phyloP scores from a whole-genome alignment of 2,113 vertebrate genomes.

The Nibea coibor region DNA sequence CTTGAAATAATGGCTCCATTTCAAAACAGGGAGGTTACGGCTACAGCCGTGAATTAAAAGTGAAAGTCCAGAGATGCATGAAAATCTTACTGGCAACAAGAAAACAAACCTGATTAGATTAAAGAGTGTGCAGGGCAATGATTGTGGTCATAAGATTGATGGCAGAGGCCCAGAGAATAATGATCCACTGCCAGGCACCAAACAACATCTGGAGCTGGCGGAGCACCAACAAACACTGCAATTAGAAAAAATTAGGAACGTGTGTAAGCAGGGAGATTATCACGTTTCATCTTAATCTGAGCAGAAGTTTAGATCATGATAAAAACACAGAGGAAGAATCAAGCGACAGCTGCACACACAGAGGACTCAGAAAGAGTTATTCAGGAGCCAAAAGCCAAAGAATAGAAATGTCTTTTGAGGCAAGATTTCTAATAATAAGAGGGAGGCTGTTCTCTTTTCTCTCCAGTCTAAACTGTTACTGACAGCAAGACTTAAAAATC shows the following conservation, averaged over 20 bases:
- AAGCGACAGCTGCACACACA: too few relatives aligned
- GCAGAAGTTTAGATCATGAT: background rate
- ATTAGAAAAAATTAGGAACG: constrained; percentile 5
- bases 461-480: too few relatives aligned
- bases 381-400: background rate
- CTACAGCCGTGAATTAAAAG: background rate
- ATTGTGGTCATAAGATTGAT: constrained; percentile 22
- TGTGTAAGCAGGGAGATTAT: background rate
- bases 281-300: background rate
- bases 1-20: background rate
- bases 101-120: constrained; percentile 30
- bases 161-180: constrained; percentile 36
- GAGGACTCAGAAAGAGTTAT: too few relatives aligned
- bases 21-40: background rate
- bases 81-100: constrained; percentile 2
- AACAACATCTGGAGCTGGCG: constrained; percentile 56
- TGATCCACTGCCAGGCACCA: constrained; percentile 14
- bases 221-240: constrained; percentile 11
- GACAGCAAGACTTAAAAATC: too few relatives aligned
- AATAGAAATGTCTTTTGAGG: too few relatives aligned
- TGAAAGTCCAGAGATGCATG: constrained; percentile 10
- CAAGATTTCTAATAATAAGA: too few relatives aligned
- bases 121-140: background rate
- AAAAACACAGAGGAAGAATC: background rate
- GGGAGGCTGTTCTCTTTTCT: too few relatives aligned